A percentile compares a stretch with the other conserved stretches of the same genome.
phyloP scores from a whole-genome alignment of 2,888 invertebrate species.

The Spialia ferax region DNA sequence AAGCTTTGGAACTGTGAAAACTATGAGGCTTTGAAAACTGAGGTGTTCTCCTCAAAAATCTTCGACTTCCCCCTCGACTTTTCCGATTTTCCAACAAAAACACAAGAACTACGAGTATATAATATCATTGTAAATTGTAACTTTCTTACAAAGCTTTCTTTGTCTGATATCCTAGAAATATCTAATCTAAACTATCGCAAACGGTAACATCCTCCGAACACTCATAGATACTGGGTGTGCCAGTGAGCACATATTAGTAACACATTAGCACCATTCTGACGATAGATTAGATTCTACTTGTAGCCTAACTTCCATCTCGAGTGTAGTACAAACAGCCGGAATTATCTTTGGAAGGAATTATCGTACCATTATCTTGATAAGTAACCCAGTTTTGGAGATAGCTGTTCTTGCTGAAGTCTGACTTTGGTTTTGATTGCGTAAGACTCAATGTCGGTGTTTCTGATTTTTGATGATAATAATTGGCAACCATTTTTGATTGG shows the following conservation, averaged over 20 bases:
- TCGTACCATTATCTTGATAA: conserved; percentile 71
- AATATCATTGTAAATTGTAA: neutral
- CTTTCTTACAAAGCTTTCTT: conserved; percentile 16
- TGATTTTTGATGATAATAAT: too few relatives aligned
- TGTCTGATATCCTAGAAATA: conserved; percentile 23
- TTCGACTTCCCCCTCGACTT: too few relatives aligned
- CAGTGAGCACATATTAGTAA: conserved; percentile 29
- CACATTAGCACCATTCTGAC: conserved; percentile 36
- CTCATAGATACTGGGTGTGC: conserved; percentile 29
- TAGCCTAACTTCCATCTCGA: conserved; percentile 52
- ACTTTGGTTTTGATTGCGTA: neutral
- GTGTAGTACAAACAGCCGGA: conserved; percentile 71
- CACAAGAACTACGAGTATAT: too few relatives aligned
- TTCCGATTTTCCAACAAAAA: too few relatives aligned
- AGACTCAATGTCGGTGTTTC: neutral
- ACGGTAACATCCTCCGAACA: conserved; percentile 12
- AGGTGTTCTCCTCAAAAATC: too few relatives aligned
- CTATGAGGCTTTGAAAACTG: too few relatives aligned
- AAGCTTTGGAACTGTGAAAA: too few relatives aligned
- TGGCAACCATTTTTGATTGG: too few relatives aligned
- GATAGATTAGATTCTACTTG: conserved; percentile 37
- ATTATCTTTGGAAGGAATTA: conserved; percentile 69
- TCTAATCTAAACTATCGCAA: conserved; percentile 24
- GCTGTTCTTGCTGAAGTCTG: neutral
- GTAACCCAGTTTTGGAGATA: conserved; percentile 68